Conservation (phyloP, 2,113 vertebrate genomes). For the Dromas ardeola region DNA sequence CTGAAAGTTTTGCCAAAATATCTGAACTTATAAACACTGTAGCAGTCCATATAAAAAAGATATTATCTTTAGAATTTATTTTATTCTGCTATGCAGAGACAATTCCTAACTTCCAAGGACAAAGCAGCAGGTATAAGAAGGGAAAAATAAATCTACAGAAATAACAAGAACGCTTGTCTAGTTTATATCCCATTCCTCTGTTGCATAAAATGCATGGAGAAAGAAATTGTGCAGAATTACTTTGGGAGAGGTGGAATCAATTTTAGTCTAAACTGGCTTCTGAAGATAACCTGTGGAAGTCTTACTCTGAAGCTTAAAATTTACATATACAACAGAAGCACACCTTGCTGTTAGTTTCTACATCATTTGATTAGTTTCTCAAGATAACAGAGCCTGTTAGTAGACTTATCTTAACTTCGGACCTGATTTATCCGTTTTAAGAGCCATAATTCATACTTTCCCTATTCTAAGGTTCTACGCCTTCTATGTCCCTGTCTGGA, state of each 20-base stretch:
- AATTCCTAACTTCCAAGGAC: not conserved
- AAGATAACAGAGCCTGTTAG: not conserved
- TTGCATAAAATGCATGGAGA: not conserved
- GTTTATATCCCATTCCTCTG: not conserved
- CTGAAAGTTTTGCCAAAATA: not conserved
- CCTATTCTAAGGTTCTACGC: not conserved
- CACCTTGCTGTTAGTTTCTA: not conserved
- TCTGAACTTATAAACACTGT: not conserved
- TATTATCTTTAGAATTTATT: not conserved
- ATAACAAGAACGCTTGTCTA: fast-evolving
- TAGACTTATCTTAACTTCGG: not conserved
- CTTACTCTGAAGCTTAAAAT: not conserved
- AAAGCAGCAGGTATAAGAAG: not conserved
- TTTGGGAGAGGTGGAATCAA: not conserved
- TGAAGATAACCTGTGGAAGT: not conserved
- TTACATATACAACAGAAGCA: not conserved
- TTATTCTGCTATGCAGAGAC: not conserved
- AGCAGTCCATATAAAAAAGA: not conserved
- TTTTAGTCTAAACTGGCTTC: not conserved
- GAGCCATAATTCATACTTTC: not conserved
- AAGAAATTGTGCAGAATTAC: not conserved
- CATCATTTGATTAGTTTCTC: not conserved
- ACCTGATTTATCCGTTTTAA: not conserved
- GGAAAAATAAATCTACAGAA: fast-evolving
- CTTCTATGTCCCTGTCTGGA: not conserved